phyloP scores from a whole-genome alignment of 2,113 vertebrate genomes.

The Odontophorus gujanensis region DNA sequence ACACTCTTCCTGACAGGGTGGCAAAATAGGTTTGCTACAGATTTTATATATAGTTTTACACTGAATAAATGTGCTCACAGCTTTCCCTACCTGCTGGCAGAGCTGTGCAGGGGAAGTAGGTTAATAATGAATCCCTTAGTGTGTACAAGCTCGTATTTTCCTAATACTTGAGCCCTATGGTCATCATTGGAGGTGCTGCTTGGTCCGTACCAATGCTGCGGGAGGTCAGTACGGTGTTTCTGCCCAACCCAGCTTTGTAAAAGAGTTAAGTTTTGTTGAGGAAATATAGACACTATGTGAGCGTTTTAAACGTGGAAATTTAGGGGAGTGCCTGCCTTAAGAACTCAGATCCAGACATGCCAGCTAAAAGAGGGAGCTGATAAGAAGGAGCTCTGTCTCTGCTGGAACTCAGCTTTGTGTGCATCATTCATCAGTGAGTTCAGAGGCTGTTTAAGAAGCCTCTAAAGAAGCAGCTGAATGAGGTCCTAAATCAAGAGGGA shows the following conservation, averaged over 20 bases:
- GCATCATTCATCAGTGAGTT: not conserved
- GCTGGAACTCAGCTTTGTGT: not conserved
- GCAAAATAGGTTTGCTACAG: fast-evolving
- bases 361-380: not conserved
- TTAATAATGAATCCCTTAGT: not conserved
- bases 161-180: not conserved
- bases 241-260: not conserved
- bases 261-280: not conserved
- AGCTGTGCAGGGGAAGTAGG: not conserved
- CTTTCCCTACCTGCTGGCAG: not conserved
- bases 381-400: not conserved
- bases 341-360: not conserved
- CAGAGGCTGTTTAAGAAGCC: not conserved
- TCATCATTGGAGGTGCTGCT: not conserved
- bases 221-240: not conserved
- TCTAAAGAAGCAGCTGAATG: not conserved
- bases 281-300: not conserved
- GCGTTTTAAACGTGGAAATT: not conserved
- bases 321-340: not conserved
- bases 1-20: fast-evolving
- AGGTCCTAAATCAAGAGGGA: no score
- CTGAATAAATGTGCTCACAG: not conserved
- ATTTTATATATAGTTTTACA: not conserved
- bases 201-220: not conserved
- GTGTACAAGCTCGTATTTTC: not conserved